These are phyloP conservation scores for Turritopsis dohrnii DNA, from an alignment of 30 jellyfish, hydroid and myxozoan species.

Conservation along the genomic window DNA sequence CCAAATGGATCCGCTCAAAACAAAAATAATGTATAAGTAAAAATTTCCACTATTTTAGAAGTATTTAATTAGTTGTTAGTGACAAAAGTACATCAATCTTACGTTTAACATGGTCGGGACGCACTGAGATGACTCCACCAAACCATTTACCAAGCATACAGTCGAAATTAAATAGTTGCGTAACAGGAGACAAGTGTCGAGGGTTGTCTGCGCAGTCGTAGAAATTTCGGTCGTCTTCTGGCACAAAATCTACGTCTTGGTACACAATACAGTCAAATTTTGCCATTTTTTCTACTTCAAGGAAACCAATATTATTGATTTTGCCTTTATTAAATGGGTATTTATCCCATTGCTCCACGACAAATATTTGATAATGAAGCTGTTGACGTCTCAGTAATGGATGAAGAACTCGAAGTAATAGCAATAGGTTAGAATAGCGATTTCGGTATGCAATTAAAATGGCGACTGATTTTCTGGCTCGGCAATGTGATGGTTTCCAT, in stretches of 20 bases:
- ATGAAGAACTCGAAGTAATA: neutral
- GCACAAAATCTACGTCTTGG: constrained; percentile 1
- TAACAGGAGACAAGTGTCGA: constrained; percentile 5
- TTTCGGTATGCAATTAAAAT: neutral
- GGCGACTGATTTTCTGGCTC: neutral
- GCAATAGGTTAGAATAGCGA: neutral
- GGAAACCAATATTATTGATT: neutral
- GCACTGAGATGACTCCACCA: constrained; percentile 1
- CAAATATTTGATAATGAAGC: neutral
- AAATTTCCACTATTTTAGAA: no score
- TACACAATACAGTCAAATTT: neutral
- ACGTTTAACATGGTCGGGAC: neutral
- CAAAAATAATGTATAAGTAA: neutral
- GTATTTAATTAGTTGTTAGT: no score
- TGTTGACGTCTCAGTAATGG: constrained; percentile 9
- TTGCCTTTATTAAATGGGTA: neutral
- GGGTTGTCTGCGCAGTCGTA: neutral
- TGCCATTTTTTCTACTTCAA: neutral
- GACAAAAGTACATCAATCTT: no score
- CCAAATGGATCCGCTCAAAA: no score
- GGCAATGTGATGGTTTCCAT: neutral
- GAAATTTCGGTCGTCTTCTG: neutral
- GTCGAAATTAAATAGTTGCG: neutral
- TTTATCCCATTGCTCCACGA: constrained; percentile 1
- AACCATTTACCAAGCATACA: constrained; percentile 2